These are phyloP conservation scores for Cyprinodon brontotheroides DNA, from an alignment of 2,113 vertebrate genomes.

Conservation along the genomic window DNA sequence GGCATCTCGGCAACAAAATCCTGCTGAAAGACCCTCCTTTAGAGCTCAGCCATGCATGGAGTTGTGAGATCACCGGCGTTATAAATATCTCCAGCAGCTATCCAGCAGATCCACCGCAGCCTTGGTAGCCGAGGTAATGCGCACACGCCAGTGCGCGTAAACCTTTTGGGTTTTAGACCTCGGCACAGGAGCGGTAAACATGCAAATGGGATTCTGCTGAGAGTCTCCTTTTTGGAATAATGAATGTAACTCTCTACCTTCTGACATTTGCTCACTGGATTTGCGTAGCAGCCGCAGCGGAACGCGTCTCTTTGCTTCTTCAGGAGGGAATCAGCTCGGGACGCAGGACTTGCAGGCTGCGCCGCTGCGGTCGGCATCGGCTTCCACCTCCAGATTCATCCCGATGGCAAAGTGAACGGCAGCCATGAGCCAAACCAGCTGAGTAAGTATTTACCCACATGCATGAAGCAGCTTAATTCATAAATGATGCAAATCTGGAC, in stretches of 20 bases:
- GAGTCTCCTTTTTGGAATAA: conserved; percentile 82
- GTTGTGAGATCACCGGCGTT: conserved; percentile 90
- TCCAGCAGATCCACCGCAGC: conserved; percentile 72
- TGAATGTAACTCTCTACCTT: conserved; percentile 85
- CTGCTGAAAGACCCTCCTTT: conserved; percentile 77
- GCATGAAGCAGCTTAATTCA: background rate
- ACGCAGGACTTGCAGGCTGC: conserved; percentile 92
- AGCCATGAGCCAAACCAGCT: conserved; percentile 89
- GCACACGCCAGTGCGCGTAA: conserved; percentile 60
- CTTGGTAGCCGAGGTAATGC: conserved; percentile 68
- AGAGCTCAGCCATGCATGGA: conserved; percentile 78
- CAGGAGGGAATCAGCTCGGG: conserved; percentile 78
- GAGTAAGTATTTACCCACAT: conserved; percentile 83
- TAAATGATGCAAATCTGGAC: background rate
- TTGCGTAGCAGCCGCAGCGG: conserved; percentile 70
- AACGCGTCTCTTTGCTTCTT: conserved; percentile 68
- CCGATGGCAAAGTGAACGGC: conserved; percentile 94
- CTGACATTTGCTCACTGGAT: conserved; percentile 82
- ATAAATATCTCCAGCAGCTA: conserved; percentile 87
- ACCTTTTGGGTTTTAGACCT: conserved; percentile 34
- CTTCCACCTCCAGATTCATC: conserved; percentile 96
- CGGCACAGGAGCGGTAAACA: conserved; percentile 65
- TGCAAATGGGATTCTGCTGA: conserved; percentile 73
- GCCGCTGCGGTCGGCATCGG: conserved; percentile 96
- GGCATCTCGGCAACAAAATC: conserved; percentile 70